phyloP scores from a whole-genome alignment of 2,888 invertebrate species.

The Alentia gelatinosa region DNA sequence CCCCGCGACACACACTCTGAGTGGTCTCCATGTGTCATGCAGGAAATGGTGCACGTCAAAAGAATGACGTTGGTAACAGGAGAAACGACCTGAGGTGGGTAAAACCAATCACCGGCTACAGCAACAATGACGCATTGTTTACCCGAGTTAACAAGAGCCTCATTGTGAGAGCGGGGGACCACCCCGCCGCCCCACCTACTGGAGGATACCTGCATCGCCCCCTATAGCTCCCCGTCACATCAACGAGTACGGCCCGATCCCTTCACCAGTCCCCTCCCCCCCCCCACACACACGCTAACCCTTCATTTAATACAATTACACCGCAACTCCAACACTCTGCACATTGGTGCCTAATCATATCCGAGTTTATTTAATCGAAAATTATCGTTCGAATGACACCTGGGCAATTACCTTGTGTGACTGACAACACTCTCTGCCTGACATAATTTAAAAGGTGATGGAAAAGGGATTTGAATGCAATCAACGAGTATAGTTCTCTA shows the following conservation, averaged over 20 bases:
- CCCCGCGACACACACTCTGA: no score
- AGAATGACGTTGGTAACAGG: neutral
- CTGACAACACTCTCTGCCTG: no score
- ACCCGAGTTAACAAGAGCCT: neutral
- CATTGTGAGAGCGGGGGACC: neutral
- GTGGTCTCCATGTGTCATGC: neutral
- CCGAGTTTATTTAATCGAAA: no score
- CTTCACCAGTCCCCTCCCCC: neutral
- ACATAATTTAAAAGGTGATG: no score
- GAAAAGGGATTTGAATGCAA: no score
- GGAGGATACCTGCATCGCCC: neutral
- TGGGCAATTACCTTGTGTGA: no score
- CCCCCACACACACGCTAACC: neutral
- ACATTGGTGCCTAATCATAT: no score
- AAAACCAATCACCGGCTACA: constrained; percentile 16
- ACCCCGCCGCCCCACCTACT: neutral
- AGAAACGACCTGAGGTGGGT: neutral
- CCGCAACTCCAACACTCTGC: neutral
- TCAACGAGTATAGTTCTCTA: no score
- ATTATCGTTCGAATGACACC: no score
- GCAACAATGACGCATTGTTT: neutral
- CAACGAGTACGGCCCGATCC: neutral
- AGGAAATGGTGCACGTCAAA: constrained; percentile 3
- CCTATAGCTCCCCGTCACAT: no score
- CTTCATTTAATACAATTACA: neutral